These are phyloP conservation scores for Phodopus roborovskii DNA, from an alignment of 2,113 vertebrate genomes.

Conservation along the genomic window DNA sequence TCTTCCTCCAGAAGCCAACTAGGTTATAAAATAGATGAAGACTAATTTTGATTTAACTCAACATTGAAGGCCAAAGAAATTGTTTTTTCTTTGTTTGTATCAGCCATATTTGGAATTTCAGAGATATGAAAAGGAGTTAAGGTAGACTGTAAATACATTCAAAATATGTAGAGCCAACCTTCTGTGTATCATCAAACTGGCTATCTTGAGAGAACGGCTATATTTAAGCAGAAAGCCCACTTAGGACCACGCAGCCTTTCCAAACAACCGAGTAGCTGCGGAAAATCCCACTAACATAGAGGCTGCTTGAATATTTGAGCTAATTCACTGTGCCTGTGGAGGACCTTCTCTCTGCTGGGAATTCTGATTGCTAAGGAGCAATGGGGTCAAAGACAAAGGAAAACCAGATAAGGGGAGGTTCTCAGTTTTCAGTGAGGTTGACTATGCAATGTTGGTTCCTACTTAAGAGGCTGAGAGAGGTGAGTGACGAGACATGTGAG, in stretches of 20 bases:
- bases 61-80: not conserved
- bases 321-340: not conserved
- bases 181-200: not conserved
- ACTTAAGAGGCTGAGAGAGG: not conserved
- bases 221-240: not conserved
- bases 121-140: not conserved
- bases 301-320: not conserved
- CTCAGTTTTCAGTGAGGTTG: not conserved
- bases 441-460: not conserved
- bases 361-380: not conserved
- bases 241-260: not conserved
- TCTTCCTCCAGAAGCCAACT: not conserved
- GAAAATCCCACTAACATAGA: slow-evolving; percentile 26
- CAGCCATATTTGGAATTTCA: not conserved
- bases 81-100: not conserved
- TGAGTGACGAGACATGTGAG: not conserved
- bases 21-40: not conserved
- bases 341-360: not conserved
- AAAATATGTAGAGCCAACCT: not conserved
- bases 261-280: not conserved
- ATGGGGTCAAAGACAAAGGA: not conserved
- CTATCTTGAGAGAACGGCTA: not conserved
- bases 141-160: not conserved
- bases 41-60: not conserved
- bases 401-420: not conserved